Percentiles rank a stretch among this genome's conserved stretches.
Conservation (phyloP, 2,888 invertebrate species). For the Rhamphomyia laevipes region DNA sequence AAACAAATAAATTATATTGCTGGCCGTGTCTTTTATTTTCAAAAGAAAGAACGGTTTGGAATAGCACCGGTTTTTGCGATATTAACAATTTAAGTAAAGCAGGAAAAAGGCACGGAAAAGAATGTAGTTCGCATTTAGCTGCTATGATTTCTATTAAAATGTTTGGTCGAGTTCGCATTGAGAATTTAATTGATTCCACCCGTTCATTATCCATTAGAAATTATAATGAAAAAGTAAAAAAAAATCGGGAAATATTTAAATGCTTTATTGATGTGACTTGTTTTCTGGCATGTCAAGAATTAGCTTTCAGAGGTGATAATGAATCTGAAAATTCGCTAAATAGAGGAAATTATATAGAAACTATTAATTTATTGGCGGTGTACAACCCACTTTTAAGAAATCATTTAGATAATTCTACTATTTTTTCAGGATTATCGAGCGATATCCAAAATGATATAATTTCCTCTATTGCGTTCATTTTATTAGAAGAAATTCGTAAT, state of each 20-base stretch:
- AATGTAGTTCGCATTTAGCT: neutral
- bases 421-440: conserved; percentile 19
- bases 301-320: conserved; percentile 11
- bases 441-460: conserved; percentile 22
- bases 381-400: conserved; percentile 14
- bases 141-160: neutral
- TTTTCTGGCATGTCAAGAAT: conserved; percentile 14
- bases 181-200: neutral
- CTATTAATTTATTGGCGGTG: conserved; percentile 14
- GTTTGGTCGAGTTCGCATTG: neutral
- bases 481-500: conserved; percentile 14
- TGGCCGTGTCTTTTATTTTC: neutral
- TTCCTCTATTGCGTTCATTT: conserved; percentile 10
- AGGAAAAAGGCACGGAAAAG: neutral
- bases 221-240: conserved; percentile 17
- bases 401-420: conserved; percentile 17
- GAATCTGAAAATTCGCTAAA: conserved; percentile 14
- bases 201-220: neutral
- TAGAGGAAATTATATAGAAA: conserved; percentile 17
- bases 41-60: neutral
- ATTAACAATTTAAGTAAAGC: conserved; percentile 1
- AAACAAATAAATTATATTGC: neutral
- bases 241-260: conserved; percentile 17
- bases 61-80: neutral
- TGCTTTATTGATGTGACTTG: conserved; percentile 14